Evolutionary conservation across 2,113 vertebrate species (phyloP).

Genomic region (Solea solea): DNA sequence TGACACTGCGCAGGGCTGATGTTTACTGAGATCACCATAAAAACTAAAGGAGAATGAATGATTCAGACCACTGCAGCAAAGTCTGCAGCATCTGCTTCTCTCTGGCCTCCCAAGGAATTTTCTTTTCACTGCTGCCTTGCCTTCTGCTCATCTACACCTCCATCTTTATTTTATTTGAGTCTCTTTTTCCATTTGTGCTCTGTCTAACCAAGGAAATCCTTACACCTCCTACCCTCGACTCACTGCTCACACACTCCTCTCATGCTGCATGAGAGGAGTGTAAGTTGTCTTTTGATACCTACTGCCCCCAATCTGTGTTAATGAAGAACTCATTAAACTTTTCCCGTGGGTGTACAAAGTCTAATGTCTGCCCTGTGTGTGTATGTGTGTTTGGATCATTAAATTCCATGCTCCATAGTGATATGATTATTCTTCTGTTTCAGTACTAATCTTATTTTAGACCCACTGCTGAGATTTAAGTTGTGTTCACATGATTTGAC

Average conservation of each 20-base stretch:
- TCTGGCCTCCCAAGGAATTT: conserved; percentile 30
- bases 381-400: conserved; percentile 2
- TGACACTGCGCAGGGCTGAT: conserved; percentile 19
- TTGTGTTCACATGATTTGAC: background rate
- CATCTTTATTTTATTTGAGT: conserved; percentile 40
- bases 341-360: conserved; percentile 6
- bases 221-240: conserved; percentile 18
- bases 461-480: background rate
- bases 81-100: conserved; percentile 30
- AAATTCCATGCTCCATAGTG: background rate
- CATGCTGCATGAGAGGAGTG: background rate
- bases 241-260: background rate
- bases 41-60: conserved; percentile 56
- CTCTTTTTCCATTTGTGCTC: conserved; percentile 37
- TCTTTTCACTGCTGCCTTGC: conserved; percentile 12
- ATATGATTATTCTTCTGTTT: background rate
- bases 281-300: background rate
- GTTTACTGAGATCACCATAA: conserved; percentile 48
- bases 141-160: conserved; percentile 44
- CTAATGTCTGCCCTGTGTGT: background rate
- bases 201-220: conserved; percentile 3
- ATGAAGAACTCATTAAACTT: conserved; percentile 12
- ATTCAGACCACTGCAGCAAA: conserved; percentile 50
- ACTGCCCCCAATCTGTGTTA: background rate
- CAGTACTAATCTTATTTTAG: background rate